A percentile compares a stretch with the other conserved stretches of the same genome.
These are phyloP conservation scores for Chaenogobius annularis DNA, from an alignment of 2,113 vertebrate genomes.

Conservation along the genomic window DNA sequence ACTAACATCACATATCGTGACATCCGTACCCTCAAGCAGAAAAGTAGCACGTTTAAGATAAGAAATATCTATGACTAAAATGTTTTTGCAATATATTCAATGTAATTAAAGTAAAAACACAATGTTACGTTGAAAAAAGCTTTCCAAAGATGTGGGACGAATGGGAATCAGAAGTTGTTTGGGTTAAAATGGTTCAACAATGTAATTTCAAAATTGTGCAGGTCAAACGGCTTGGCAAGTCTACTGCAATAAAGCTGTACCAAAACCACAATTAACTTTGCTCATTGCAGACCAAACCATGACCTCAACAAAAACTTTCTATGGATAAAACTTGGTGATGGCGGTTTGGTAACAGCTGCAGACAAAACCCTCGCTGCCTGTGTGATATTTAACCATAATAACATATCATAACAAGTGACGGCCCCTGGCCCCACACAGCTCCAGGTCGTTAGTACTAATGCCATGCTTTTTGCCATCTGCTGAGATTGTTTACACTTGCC, in stretches of 20 bases:
- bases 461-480: slow-evolving; percentile 83
- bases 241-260: not conserved
- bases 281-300: not conserved
- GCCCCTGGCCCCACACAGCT: slow-evolving; percentile 54
- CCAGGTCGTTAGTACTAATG: slow-evolving; percentile 85
- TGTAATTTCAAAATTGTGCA: not conserved
- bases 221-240: not conserved
- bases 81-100: not conserved
- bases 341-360: slow-evolving; percentile 13
- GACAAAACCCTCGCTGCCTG: slow-evolving; percentile 23
- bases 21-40: too few species aligned
- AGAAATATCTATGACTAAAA: too few species aligned
- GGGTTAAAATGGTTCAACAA: slow-evolving; percentile 1
- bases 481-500: slow-evolving; percentile 88
- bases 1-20: too few species aligned
- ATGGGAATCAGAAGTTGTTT: not conserved
- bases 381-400: slow-evolving; percentile 55
- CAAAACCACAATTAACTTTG: not conserved
- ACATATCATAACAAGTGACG: slow-evolving; percentile 60
- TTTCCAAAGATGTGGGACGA: not conserved
- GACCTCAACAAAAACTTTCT: slow-evolving; percentile 12
- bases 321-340: slow-evolving; percentile 1
- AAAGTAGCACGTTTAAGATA: too few species aligned
- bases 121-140: not conserved
- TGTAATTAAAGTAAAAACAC: not conserved